Base-by-base conservation (phyloP, 2,797 vertebrate species). In the Pogonophryne albipinna region DNA sequence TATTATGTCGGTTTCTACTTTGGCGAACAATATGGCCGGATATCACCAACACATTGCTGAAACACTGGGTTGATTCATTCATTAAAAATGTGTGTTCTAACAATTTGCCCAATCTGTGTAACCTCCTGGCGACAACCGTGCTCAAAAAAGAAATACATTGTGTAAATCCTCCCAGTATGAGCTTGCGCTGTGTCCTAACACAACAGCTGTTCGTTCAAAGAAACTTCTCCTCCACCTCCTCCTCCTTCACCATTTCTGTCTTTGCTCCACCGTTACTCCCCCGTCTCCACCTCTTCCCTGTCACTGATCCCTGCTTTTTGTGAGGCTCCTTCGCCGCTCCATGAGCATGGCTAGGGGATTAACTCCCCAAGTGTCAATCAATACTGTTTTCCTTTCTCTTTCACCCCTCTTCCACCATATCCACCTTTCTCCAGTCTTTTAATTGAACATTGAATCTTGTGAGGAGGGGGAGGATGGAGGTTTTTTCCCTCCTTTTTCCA, bases 311-410 rank as follows among this genome's bases (percentile, higher is more conserved):
- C 75, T 76, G 82, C 78, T 73, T 84, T 85, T 92, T 87, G 81
- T 76, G 74, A 83, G 80, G 44, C 68, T 86, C 86, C 88, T 87
- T 87, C 70, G 70, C 76, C 85, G 89, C 89, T 91, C 68, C 83
- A 73, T 88, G 89, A 93, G 91, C 91, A 90, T 91, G 89, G 91
- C 85, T 80, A 74, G 76, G 80, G 79, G 86, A 91, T 94, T 93
- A 95, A 92, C 90, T 93, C 93, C 86, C 82, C 86, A 87, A 89
- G 84, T 91, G 95, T 95, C 95, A 94, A 80, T 96, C 94, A 95
- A 84, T 83, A 56, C 70, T 82, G 76, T 84, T 91, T 76, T 68
- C 79, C 75, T 85, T 82, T 84, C 76, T 78, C 65, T 45, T 58
- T 57, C 58, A 50, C 84, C 80, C 86, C 78, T 70, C 79, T 62